Conservation (phyloP, 2,113 vertebrate genomes). For the Bufo bufo region DNA sequence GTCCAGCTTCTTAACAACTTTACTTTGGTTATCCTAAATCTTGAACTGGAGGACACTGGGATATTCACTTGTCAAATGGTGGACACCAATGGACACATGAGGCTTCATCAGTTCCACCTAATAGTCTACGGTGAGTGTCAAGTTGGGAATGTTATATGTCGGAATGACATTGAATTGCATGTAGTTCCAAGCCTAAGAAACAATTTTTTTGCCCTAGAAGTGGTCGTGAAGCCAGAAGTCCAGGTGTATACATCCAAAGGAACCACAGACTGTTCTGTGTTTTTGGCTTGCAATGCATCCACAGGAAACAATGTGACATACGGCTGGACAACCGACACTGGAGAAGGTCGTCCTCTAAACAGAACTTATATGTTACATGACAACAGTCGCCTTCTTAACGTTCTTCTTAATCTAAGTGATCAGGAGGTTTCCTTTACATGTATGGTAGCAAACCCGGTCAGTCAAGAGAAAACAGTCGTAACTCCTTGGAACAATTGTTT, state of each 20-base stretch:
- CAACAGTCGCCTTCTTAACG: background rate
- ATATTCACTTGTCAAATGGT: constrained; percentile 66
- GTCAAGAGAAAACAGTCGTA: background rate
- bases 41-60: constrained; percentile 61
- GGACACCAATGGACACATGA: constrained; percentile 57
- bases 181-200: background rate
- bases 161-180: background rate
- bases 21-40: constrained; percentile 62
- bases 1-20: constrained; percentile 63
- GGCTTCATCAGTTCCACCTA: constrained; percentile 60
- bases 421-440: constrained; percentile 23
- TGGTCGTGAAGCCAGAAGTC: constrained; percentile 8
- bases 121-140: constrained; percentile 65
- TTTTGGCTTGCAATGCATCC: constrained; percentile 26
- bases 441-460: constrained; percentile 29
- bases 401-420: background rate
- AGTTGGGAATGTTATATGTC: background rate
- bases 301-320: constrained; percentile 28
- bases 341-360: background rate
- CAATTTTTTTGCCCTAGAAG: constrained; percentile 7
- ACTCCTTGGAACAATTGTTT: constrained; percentile 34
- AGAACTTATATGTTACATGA: background rate
- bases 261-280: background rate
- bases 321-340: constrained; percentile 5
- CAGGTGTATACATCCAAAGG: constrained; percentile 19